These are phyloP conservation scores for Exocentrus adspersus DNA, from an alignment of 2,888 invertebrate genomes.

Conservation along the genomic window DNA sequence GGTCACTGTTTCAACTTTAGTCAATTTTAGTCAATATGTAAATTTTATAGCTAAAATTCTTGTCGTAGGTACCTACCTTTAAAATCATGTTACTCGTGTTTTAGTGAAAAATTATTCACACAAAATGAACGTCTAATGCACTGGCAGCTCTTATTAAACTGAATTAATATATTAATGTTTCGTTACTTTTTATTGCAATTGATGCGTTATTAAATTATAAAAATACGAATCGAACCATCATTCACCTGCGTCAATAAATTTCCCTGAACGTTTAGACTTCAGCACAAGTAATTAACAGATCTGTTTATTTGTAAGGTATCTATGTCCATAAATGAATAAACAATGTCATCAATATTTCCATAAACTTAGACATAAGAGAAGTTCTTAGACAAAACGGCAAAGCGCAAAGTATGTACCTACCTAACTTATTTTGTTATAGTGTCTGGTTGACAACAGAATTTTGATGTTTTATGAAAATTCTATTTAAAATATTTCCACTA, in stretches of 20 bases:
- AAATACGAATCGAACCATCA: neutral
- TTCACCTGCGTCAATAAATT: slow-evolving; percentile 17
- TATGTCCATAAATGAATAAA: no score
- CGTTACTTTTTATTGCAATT: neutral
- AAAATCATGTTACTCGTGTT: neutral
- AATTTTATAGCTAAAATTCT: neutral
- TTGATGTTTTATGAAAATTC: no score
- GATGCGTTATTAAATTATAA: slow-evolving; percentile 3
- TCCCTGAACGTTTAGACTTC: slow-evolving; percentile 1
- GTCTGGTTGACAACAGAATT: no score
- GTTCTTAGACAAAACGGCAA: no score
- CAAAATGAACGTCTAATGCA: neutral
- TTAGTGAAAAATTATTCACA: neutral
- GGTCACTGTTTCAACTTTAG: no score
- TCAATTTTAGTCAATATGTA: neutral
- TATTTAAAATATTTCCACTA: no score
- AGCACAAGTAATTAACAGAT: no score
- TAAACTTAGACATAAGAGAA: no score
- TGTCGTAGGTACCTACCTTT: neutral
- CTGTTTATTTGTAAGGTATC: no score
- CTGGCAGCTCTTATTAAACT: neutral
- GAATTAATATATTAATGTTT: neutral
- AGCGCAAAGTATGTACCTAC: no score
- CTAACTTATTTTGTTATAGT: no score
- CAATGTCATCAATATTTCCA: no score